Evolutionary conservation across 2,797 vertebrate genomes (phyloP), one percentile per base, ranked within the genome.

Genomic region (Acrocephalus scirpaceus): DNA sequence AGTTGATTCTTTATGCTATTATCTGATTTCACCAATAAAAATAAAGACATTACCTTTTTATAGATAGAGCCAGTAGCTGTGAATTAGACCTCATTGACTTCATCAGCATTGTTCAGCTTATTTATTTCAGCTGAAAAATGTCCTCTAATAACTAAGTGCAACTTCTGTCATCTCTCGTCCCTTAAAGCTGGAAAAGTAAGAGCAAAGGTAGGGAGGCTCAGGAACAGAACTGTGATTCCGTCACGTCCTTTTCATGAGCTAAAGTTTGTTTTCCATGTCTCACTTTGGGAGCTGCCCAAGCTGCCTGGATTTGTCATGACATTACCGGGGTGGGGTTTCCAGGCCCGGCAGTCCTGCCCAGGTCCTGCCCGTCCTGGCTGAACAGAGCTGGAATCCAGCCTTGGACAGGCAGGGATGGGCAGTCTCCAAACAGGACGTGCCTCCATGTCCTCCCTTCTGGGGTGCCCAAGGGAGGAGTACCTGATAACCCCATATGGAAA

Each of bases 381-480:
- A 77, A 23, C 40, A 77, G 76, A 91, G 91, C 86, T 91, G 66
- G 92, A 79, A 96, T 91, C 84, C 3, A 2, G 88, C 76, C 95
- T 71, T 75, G 86, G 81, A 73, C 32, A 34, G 92, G 74, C 57
- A 91, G 96, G 96, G 96, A 96, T 95, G 95, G 95, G 92, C 88
- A 70, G 88, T 79, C 96, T 95, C 97, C 95, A 96, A 97, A 96
- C 97, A 97, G 97, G 97, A 97, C 93, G 5, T 95, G 88, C 92
- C 93, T 96, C 92, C 14, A 50, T 1, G 47, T 81, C 77, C 85
- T 94, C 74, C 93, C 80, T 97, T 97, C 97, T 96, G 96, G 90
- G 95, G 86, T 94, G 92, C 88, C 93, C 1, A 2, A 93, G 94
- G 97, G 97, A 96, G 97, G 92, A 85, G 92, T 75, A 75, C 86